These are phyloP conservation scores for Drosophila ironensis DNA, from an alignment of 1,140 invertebrate genomes.

Conservation along the genomic window DNA sequence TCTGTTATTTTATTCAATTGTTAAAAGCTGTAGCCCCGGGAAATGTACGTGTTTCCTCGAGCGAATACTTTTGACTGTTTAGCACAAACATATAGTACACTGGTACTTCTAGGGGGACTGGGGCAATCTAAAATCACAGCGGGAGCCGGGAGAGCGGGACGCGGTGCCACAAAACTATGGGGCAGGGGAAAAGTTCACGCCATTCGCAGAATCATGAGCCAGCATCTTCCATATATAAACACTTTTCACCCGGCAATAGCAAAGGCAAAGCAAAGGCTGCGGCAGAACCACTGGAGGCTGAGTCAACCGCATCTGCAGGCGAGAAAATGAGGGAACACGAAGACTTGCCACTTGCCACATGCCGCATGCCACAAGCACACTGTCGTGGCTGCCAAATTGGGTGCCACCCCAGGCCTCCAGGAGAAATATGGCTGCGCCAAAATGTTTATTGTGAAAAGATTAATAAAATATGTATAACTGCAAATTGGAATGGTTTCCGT, in stretches of 20 bases:
- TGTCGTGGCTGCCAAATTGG: constrained; percentile 55
- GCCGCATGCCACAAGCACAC: constrained; percentile 35
- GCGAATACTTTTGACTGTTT: constrained; percentile 36
- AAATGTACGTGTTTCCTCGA: constrained; percentile 3
- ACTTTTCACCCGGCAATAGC: constrained; percentile 12
- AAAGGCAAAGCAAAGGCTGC: not conserved
- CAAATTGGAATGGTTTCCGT: constrained; percentile 14
- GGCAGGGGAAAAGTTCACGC: constrained; percentile 58
- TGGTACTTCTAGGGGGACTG: too few relatives aligned
- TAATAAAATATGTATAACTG: constrained; percentile 53
- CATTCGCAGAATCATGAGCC: constrained; percentile 62
- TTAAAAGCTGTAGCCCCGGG: not conserved
- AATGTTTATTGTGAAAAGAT: constrained; percentile 68
- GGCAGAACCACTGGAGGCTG: constrained; percentile 15
- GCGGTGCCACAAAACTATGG: not conserved
- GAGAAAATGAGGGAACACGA: constrained; percentile 10
- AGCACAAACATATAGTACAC: constrained; percentile 33
- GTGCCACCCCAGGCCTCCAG: constrained; percentile 10
- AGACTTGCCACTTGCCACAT: constrained; percentile 63
- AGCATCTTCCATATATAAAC: constrained; percentile 35
- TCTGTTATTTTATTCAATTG: constrained; percentile 22
- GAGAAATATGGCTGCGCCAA: constrained; percentile 49
- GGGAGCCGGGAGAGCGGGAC: constrained; percentile 19
- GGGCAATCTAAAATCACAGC: constrained; percentile 61
- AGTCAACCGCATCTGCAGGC: constrained; percentile 39